These are phyloP conservation scores for Drosophila pseudoobscura DNA, from an alignment of 1,140 invertebrate species.

Conservation along the genomic window DNA sequence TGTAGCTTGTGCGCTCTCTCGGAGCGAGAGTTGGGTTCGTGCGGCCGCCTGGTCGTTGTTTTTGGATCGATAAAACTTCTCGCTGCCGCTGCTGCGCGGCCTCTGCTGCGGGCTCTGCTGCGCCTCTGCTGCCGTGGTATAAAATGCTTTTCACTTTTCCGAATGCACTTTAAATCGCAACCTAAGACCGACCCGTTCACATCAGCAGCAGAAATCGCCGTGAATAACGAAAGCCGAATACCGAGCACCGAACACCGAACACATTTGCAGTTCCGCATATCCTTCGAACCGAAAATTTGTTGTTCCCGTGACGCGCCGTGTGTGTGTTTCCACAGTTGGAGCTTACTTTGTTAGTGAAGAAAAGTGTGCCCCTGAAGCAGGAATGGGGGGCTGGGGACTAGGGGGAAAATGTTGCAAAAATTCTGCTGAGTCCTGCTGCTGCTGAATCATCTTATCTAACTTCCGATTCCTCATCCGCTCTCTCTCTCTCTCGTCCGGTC, in stretches of 20 bases:
- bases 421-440: not conserved
- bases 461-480: constrained; percentile 5
- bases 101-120: not conserved
- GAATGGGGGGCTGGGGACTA: not conserved
- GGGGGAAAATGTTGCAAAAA: constrained; percentile 34
- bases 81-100: constrained; percentile 14
- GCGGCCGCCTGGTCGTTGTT: constrained; percentile 29
- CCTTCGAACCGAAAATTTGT: constrained; percentile 31
- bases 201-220: constrained; percentile 53
- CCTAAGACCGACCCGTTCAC: constrained; percentile 77
- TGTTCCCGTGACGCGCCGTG: constrained; percentile 14
- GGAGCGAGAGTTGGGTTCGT: constrained; percentile 54
- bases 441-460: constrained; percentile 9
- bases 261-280: constrained; percentile 31
- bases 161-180: constrained; percentile 78
- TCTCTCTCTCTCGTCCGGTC: not conserved
- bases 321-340: constrained; percentile 19
- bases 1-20: constrained; percentile 30
- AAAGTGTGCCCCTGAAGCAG: not conserved
- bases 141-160: constrained; percentile 83
- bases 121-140: constrained; percentile 52
- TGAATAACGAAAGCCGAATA: constrained; percentile 1
- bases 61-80: constrained; percentile 76
- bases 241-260: not conserved
- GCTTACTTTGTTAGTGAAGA: constrained; percentile 54